Conservation (phyloP, 2,888 invertebrate genomes). For the Tipula confusa region DNA sequence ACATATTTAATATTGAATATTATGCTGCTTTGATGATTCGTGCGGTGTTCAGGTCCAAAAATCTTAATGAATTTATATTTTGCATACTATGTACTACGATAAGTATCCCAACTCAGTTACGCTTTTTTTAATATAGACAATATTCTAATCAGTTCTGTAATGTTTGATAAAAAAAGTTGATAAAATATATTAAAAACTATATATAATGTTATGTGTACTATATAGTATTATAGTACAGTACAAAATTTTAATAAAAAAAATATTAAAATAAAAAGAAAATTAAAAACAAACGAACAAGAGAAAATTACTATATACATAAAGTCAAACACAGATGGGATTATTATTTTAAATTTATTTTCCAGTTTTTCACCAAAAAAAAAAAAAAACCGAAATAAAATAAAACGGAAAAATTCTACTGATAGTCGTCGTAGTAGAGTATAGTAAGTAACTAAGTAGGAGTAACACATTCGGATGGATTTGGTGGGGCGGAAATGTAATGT, state of each 20-base stretch:
- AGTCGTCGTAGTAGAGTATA: no score
- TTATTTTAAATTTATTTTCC: slow-evolving; percentile 20
- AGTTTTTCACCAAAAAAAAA: not conserved
- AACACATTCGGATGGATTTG: not conserved
- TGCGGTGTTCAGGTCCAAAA: not conserved
- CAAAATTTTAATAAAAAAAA: not conserved
- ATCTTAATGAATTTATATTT: not conserved
- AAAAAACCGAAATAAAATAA: not conserved
- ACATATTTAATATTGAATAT: not conserved
- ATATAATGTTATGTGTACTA: not conserved
- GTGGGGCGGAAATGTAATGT: not conserved
- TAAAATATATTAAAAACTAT: slow-evolving; percentile 4
- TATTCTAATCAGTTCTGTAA: not conserved
- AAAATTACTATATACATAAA: not conserved
- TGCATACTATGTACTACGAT: not conserved
- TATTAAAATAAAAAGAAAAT: no score
- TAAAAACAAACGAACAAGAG: not conserved
- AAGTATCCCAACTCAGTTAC: not conserved
- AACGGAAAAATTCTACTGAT: not conserved
- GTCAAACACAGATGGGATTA: slow-evolving; percentile 20
- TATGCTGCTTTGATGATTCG: not conserved
- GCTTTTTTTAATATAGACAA: not conserved
- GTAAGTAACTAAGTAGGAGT: no score
- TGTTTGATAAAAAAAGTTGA: not conserved
- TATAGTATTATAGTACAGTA: not conserved